phyloP scores from a whole-genome alignment of 2,113 vertebrate genomes.

The Cochlearius cochlearius region DNA sequence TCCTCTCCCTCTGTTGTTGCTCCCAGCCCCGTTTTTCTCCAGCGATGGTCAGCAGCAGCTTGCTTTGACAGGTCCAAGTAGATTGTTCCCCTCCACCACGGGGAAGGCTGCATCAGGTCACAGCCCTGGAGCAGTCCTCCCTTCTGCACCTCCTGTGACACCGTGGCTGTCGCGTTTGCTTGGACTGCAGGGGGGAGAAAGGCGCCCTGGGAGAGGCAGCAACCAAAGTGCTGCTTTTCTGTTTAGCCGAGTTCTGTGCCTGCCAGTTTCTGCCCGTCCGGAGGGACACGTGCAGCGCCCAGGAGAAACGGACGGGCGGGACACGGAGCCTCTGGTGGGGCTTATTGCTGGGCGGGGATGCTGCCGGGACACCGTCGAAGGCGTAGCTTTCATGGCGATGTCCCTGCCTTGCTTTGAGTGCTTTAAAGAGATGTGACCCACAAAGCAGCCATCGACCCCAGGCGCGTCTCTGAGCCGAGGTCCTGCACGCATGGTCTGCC shows the following conservation, averaged over 20 bases:
- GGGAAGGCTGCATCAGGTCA: not conserved
- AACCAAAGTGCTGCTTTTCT: not conserved
- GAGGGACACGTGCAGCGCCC: not conserved
- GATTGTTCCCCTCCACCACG: not conserved
- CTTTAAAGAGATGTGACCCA: not conserved
- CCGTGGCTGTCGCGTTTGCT: not conserved
- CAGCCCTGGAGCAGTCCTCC: not conserved
- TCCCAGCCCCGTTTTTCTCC: not conserved
- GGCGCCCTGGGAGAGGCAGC: not conserved
- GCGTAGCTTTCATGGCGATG: rapidly evolving
- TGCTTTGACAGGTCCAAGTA: not conserved
- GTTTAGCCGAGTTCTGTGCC: not conserved
- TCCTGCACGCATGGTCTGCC: not conserved
- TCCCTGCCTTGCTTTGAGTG: not conserved
- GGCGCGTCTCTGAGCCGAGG: rapidly evolving
- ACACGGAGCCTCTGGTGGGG: not conserved
- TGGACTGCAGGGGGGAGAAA: not conserved
- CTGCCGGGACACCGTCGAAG: not conserved
- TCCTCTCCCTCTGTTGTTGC: not conserved
- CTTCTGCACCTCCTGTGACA: not conserved
- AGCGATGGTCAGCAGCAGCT: not conserved
- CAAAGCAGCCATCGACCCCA: not conserved
- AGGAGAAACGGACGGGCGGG: not conserved
- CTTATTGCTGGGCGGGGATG: not conserved
- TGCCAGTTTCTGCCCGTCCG: not conserved